Percentiles rank a stretch among this genome's conserved stretches.
These are phyloP conservation scores for Mixornis gularis DNA, from an alignment of 2,113 vertebrate species.

Conservation along the genomic window DNA sequence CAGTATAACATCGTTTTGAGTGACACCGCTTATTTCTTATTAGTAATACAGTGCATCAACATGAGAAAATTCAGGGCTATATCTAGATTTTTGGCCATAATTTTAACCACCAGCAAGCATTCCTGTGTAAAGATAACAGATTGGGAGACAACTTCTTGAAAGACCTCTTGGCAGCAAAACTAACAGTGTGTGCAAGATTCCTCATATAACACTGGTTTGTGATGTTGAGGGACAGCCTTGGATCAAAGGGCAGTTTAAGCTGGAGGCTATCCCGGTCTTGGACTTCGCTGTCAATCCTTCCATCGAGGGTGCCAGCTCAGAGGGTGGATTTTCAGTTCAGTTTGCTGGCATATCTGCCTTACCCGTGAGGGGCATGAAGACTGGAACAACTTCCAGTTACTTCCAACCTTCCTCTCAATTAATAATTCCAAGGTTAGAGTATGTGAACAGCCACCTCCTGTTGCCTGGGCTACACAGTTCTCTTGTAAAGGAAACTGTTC, in stretches of 20 bases:
- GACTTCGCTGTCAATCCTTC: background rate
- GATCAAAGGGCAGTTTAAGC: slow-evolving; percentile 4
- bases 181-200: background rate
- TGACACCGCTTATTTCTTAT: background rate
- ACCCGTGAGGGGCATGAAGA: background rate
- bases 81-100: background rate
- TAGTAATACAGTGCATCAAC: background rate
- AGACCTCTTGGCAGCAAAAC: slow-evolving; percentile 16
- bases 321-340: background rate
- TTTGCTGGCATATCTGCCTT: background rate
- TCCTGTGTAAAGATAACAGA: background rate
- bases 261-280: background rate
- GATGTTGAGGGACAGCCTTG: background rate
- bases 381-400: background rate
- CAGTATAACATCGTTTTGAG: background rate
- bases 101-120: background rate
- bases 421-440: background rate
- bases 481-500: background rate
- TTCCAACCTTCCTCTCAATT: background rate
- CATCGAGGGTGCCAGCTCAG: background rate
- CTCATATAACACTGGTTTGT: background rate
- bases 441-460: background rate
- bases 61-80: background rate
- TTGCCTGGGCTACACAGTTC: background rate
- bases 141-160: background rate